Evolutionary conservation across 2,113 vertebrate species (phyloP), one percentile per base, ranked within the genome.

Genomic region (Rostratula benghalensis): DNA sequence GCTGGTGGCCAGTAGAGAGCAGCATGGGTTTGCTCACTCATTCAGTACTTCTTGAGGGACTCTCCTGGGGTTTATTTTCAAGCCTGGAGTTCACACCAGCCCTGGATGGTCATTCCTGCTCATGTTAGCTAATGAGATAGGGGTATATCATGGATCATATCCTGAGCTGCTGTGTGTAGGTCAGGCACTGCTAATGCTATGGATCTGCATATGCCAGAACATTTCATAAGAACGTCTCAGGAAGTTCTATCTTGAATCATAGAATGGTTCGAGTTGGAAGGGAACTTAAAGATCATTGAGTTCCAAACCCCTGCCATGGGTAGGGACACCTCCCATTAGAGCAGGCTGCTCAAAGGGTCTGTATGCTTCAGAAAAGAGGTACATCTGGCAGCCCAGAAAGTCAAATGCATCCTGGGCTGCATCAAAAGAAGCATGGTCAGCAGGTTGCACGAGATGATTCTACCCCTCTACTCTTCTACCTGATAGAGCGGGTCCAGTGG

Each of bases 1-100:
- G 25, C 23, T 60, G 81, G 22, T 5, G 39, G 71, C 33, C 0
- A 0, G 68, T 30, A 74, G 28, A 21, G 27, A 7, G 41, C 31
- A 73, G 50, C 1, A 6, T 10, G 6, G 11, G 3, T 83, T 60
- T 81, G 48, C 35, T 64, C 74, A 78, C 46, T 30, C 51, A 24
- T 43, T 45, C 21, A 27, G 28, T 22, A 79, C 13, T 3, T 75
- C 53, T 41, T 69, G 46, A 89, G 17, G 27, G 30, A 51, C 27
- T 25, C 45, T 57, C 10, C n/a, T 19, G 24, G 27, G 21, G 20
- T 79, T 91, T 68, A n/a, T 57, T 75, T 82, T 67, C 48, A 82
- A 90, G 25, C 16, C 21, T 10, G 13, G 81, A 68, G 33, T 15
- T 84, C 23, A 59, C 4, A 0, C 27, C 43, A 76, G 28, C 19